Evolutionary conservation across 2,113 vertebrate species (phyloP), one percentile per base, ranked within the genome.

Genomic region (Larimichthys polyactis): DNA sequence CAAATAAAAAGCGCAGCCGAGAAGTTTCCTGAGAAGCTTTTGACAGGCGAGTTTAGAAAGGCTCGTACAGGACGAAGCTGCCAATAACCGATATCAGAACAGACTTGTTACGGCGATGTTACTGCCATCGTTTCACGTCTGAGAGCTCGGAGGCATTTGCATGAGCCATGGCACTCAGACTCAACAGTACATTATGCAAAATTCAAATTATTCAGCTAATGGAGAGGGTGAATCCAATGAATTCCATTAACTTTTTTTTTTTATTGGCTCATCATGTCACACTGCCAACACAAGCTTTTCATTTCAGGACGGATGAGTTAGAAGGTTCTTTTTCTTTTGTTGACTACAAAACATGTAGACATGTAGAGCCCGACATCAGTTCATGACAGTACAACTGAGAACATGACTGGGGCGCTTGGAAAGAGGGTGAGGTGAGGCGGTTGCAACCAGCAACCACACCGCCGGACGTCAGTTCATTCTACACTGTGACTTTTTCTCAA

Each of bases 1-100:
- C 46, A 59, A 57, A 62, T 1, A 54, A 75, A 75, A 75, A 54
- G 59, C 32, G 36, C 27, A 36, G 58, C 62, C 62, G 52, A 22
- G 63, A 51, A 15, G 2, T 66, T 67, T 51, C 65, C 32, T 55
- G 16, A 22, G 6, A 51, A 11, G 2, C 12, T 32, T 32, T 52
- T 17, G 22, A 57, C 9, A 29, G 9, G 7, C 43, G 19, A 8
- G 22, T 54, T 54, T 67, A 14, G 36, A 29, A 68, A 68, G 5
- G 12, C 36, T 32, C 19, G 14, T 20, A 11, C 1, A 43, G 20
- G n/a, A 36, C 10, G 3, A 40, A 7, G 44, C 22, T 52, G 32
- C 40, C 12, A 44, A 17, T 58, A n/a, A 32, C 22, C 48, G 36
- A 48, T 43, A 32, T 51, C 14, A 81, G 14, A 29, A 22, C 54